Base-by-base conservation (phyloP, 2,888 invertebrate genomes). In the Euclidia mi region DNA sequence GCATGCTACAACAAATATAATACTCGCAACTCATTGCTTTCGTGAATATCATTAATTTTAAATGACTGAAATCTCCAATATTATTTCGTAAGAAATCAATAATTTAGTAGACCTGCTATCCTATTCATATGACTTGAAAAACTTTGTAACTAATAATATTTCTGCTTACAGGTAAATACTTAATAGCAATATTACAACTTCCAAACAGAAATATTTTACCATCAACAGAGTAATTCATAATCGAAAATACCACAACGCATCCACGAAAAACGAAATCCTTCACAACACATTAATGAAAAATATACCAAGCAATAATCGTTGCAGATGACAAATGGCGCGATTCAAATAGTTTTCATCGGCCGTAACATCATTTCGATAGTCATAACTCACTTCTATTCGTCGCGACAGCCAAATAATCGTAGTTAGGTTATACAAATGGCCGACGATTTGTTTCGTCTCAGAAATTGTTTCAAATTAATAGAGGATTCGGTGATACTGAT, bases 391-490 rank as follows among this genome's bases (percentile, higher is more conserved):
- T 72, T 62, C 70, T 56, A 58, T 60, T 72, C 65, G 55, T 67
- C 70, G 48, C 59, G 71, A 69, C 71, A 71, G 65, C 52, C 49
- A 59, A 72, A 72, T 72, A 62, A 72, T 67, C 52, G 67, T 49
- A 53, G 72, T 64, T 67, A 53, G 65, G 65, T 67, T 65, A 61
- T 47, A 74, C 59, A 69, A 79, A 79, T 78, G 65, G 60, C 42
- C 44, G 48, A 75, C 71, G 74, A 81, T 81, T 81, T 76, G 72
- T 80, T 73, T 70, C 65, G 67, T 71, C 55, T 65, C 68, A 61
- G 56, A 75, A 79, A 80, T 79, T 79, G 78, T 78, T 80, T 78
- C 70, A 79, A 76, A 79, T 79, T 81, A 81, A 65, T 60, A 35
- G 60, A 61, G 64, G 67, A 67, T 72, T 72, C 46, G 10, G 53